Evolutionary conservation across 2,888 invertebrate species (phyloP).

Genomic region (Diarsia mendica): DNA sequence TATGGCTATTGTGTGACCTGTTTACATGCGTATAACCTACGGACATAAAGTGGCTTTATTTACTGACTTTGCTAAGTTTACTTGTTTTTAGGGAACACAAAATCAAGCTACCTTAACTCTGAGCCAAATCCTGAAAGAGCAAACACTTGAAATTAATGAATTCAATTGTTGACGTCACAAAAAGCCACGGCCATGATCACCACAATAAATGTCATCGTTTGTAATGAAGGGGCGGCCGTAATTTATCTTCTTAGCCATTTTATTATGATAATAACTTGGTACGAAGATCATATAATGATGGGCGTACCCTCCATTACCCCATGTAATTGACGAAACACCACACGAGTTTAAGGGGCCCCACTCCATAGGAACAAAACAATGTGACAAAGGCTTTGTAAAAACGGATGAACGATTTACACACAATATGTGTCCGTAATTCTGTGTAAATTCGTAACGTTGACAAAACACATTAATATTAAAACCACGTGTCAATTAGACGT

Average conservation of each 20-base stretch:
- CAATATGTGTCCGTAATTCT: conserved; percentile 63
- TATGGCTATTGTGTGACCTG: conserved; percentile 43
- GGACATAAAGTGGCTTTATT: conserved; percentile 30
- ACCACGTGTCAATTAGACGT: conserved; percentile 54
- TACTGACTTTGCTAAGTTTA: conserved; percentile 5
- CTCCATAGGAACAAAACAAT: conserved; percentile 59
- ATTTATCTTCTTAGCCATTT: conserved; percentile 49
- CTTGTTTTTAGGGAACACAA: not conserved
- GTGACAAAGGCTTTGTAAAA: conserved; percentile 60
- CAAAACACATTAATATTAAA: conserved; percentile 64
- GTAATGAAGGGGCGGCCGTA: conserved; percentile 56
- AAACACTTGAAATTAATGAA: conserved; percentile 29
- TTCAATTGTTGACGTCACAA: conserved; percentile 46
- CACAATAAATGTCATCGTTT: conserved; percentile 52
- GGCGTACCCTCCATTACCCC: conserved; percentile 60
- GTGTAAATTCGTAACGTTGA: conserved; percentile 53
- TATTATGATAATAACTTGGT: conserved; percentile 62
- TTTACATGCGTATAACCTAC: conserved; percentile 11
- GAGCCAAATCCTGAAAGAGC: conserved; percentile 10
- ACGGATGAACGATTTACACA: conserved; percentile 67
- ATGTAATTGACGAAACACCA: conserved; percentile 57
- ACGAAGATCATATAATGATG: conserved; percentile 51
- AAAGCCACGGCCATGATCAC: conserved; percentile 25
- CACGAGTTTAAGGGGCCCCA: conserved; percentile 35
- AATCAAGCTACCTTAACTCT: conserved; percentile 10